These are phyloP conservation scores for Philereme vetulata DNA, from an alignment of 2,888 invertebrate species.

Conservation along the genomic window DNA sequence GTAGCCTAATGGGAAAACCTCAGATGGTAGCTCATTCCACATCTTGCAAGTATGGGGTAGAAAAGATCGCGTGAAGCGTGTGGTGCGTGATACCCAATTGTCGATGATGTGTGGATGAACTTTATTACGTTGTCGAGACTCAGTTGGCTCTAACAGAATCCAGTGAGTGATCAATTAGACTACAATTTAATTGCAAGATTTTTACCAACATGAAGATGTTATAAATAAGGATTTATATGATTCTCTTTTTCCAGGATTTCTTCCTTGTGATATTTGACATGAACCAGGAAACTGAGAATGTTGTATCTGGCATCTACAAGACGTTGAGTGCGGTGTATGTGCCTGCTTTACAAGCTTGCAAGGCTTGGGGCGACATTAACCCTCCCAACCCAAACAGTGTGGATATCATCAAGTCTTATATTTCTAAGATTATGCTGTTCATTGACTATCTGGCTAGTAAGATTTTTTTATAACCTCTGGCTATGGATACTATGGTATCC, in stretches of 20 bases:
- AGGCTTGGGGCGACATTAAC: constrained; percentile 74
- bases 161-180: too few relatives aligned
- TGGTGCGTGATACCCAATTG: too few relatives aligned
- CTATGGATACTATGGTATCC: background rate
- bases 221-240: too few relatives aligned
- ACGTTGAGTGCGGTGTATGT: constrained; percentile 62
- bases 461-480: constrained; percentile 34
- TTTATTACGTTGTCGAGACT: too few relatives aligned
- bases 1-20: too few relatives aligned
- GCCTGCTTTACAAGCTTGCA: constrained; percentile 62
- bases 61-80: too few relatives aligned
- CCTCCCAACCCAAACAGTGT: constrained; percentile 73
- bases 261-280: constrained; percentile 63
- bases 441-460: constrained; percentile 75
- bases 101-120: too few relatives aligned
- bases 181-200: too few relatives aligned
- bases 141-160: too few relatives aligned
- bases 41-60: too few relatives aligned
- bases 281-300: constrained; percentile 67
- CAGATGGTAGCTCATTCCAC: too few relatives aligned
- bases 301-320: constrained; percentile 72
- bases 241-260: constrained; percentile 60
- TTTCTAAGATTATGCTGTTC: constrained; percentile 73
- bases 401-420: constrained; percentile 65
- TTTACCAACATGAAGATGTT: too few relatives aligned